A percentile compares a stretch with the other conserved stretches of the same genome.
These are phyloP conservation scores for Endomychus coccineus DNA, from an alignment of 2,888 invertebrate genomes.

Conservation along the genomic window DNA sequence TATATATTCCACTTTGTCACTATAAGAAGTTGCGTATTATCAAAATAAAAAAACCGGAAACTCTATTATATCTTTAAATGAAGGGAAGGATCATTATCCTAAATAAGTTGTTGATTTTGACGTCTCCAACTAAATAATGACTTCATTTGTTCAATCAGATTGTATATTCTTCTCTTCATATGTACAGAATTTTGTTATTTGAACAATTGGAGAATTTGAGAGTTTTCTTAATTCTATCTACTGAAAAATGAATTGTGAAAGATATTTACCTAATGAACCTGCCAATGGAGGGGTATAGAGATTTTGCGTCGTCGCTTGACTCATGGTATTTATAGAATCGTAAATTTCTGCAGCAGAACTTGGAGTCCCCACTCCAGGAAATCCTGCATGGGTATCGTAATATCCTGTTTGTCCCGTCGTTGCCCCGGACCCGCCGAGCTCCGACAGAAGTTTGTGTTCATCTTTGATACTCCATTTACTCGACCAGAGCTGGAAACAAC, in stretches of 20 bases:
- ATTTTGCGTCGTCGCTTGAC: slow-evolving; percentile 61
- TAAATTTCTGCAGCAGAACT: slow-evolving; percentile 51
- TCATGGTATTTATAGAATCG: slow-evolving; percentile 65
- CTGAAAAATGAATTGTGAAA: slow-evolving; percentile 4
- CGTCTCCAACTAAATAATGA: too few species aligned
- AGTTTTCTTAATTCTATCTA: too few species aligned
- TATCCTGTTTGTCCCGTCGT: slow-evolving; percentile 43
- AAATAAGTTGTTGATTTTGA: too few species aligned
- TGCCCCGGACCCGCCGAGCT: slow-evolving; percentile 59
- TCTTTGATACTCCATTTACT: slow-evolving; percentile 89
- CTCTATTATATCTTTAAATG: too few species aligned
- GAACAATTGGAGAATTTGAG: too few species aligned
- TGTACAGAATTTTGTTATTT: too few species aligned
- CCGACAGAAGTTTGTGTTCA: slow-evolving; percentile 80
- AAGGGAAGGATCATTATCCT: too few species aligned
- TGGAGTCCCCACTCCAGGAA: slow-evolving; percentile 46
- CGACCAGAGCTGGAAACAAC: slow-evolving; percentile 61
- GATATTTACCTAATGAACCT: slow-evolving; percentile 59
- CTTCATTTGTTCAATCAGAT: too few species aligned
- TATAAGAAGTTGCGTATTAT: too few species aligned
- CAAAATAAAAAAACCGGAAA: too few species aligned
- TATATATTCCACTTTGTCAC: too few species aligned
- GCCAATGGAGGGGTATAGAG: slow-evolving; percentile 75
- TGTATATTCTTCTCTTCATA: too few species aligned
- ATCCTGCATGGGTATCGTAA: slow-evolving; percentile 53